Percentiles rank a stretch among this genome's conserved stretches.
Evolutionary conservation across 2,888 invertebrate genomes (phyloP).

Genomic region (Sphaerophoria taeniata): DNA sequence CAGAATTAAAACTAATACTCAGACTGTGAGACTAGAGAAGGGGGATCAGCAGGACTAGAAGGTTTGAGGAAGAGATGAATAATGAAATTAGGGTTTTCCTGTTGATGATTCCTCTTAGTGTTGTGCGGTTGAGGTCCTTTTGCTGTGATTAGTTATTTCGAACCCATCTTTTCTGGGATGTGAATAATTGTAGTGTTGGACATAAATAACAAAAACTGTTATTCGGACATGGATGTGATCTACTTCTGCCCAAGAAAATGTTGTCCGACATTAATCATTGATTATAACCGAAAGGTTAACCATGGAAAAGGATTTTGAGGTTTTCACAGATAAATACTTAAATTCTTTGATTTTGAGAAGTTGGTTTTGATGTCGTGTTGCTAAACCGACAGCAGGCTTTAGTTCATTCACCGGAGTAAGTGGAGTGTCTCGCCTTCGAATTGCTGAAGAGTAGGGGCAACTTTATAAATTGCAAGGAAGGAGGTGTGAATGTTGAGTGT

Average conservation of each 20-base stretch:
- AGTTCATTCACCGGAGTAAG: slow-evolving; percentile 4
- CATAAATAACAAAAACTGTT: slow-evolving; percentile 53
- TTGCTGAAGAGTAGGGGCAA: background rate
- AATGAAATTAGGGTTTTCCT: slow-evolving; percentile 66
- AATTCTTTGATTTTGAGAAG: slow-evolving; percentile 12
- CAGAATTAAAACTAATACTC: too few relatives aligned
- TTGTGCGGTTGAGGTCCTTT: slow-evolving; percentile 33
- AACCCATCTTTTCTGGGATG: slow-evolving; percentile 29
- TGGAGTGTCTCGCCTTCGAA: background rate
- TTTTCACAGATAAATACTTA: slow-evolving; percentile 38
- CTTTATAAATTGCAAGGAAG: slow-evolving; percentile 20
- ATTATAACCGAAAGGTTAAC: slow-evolving; percentile 54
- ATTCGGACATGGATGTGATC: slow-evolving; percentile 40
- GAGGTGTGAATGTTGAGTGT: slow-evolving; percentile 38
- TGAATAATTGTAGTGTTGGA: slow-evolving; percentile 42
- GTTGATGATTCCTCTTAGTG: slow-evolving; percentile 54
- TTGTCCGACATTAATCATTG: slow-evolving; percentile 63
- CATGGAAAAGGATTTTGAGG: slow-evolving; percentile 51
- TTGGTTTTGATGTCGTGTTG: background rate
- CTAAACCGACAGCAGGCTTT: background rate
- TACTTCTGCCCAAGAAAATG: slow-evolving; percentile 23
- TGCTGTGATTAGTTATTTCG: slow-evolving; percentile 60
- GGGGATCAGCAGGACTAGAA: background rate
- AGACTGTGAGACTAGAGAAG: too few relatives aligned
- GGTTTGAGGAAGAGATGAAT: slow-evolving; percentile 16